phyloP scores from a whole-genome alignment of 2,113 vertebrate species.

The Eublepharis macularius region DNA sequence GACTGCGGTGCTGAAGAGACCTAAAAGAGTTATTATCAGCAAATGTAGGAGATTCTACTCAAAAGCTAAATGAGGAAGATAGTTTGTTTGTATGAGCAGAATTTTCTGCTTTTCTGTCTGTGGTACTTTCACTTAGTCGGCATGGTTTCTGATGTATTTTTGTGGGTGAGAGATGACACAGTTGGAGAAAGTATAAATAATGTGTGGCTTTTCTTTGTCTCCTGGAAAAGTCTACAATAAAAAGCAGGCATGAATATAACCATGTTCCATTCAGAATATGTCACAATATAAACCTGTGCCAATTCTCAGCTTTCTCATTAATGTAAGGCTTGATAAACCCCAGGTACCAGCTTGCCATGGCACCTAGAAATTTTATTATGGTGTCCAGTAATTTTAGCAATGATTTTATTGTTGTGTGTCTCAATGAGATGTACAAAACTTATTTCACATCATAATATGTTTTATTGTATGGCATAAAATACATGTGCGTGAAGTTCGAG shows the following conservation, averaged over 20 bases:
- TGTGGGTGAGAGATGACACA: slow-evolving; percentile 2
- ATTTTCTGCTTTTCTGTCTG: neutral
- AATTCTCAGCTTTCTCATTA: neutral
- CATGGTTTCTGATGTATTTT: neutral
- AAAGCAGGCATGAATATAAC: neutral
- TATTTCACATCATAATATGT: too few species aligned
- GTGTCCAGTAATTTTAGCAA: too few species aligned
- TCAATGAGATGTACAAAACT: too few species aligned
- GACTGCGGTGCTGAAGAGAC: neutral
- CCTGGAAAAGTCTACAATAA: neutral
- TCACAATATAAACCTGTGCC: neutral
- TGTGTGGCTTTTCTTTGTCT: neutral
- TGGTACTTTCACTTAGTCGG: neutral
- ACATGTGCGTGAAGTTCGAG: too few species aligned
- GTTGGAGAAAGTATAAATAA: neutral
- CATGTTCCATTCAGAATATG: neutral
- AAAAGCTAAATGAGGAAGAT: neutral
- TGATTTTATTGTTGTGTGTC: too few species aligned
- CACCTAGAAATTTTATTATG: too few species aligned
- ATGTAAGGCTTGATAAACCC: too few species aligned
- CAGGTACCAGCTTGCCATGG: too few species aligned
- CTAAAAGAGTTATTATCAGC: neutral
- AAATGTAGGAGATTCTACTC: neutral
- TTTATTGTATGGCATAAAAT: too few species aligned
- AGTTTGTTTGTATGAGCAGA: neutral